Evolutionary conservation across 2,888 invertebrate species (phyloP), one percentile per base, ranked within the genome.

Genomic region (Dynastes maya): DNA sequence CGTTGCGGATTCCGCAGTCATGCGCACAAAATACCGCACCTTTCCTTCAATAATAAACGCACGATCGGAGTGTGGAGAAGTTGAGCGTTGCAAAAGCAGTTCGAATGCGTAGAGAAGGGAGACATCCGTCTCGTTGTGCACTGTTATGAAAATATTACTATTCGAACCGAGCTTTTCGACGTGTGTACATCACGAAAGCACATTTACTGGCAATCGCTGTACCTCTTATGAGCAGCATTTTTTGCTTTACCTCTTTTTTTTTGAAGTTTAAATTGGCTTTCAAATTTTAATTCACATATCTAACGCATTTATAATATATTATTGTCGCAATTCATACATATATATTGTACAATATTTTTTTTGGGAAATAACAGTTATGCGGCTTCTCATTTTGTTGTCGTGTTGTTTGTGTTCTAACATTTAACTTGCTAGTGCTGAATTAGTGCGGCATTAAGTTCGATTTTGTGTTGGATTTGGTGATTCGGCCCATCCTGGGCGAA

Each of bases 111-210:
- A 58, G 22, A 61, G 72, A 72, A 72, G 58, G 16, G 72, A 72
- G 72, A 72, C 22, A 55, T 45, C 11, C 32, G 72, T 40, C 37
- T 58, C 51, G 72, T 40, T 76, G 53, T 76, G 27, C 37, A 51
- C 53, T 67, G 37, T 76, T 61, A 65, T 32, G 49, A 51, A 76
- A 76, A 65, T 76, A 71, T 40, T 22, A 58, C 40, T 67, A 76
- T 76, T 76, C 76, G 76, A 76, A 76, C 65, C 51, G 65, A 67
- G 76, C 61, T 53, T 67, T 76, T 76, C 55, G 76, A 65, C 76
- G 76, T 76, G 76, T 65, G 76, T 76, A 65, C 65, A 67, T 76
- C 76, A 58, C 58, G 37, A 71, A 71, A 16, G 37, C 5, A 49
- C 2, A 49, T 32, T 13, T 29, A 55, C 16, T 49, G 3, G 29